Conservation (phyloP, 2,113 vertebrate species). For the Malurus elegans region DNA sequence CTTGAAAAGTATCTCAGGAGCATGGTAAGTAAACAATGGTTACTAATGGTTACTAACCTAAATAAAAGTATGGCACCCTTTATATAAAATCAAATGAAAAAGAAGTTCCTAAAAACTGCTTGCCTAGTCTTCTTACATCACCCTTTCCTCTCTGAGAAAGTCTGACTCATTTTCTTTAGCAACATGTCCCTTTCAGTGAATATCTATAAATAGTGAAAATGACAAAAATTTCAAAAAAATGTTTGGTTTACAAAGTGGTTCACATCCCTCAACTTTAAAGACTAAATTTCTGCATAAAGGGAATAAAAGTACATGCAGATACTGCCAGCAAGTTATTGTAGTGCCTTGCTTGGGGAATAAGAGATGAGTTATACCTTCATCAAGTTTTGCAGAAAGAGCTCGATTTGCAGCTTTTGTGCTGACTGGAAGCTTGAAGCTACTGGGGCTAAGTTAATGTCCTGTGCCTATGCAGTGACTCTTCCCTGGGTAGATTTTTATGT, state of each 20-base stretch:
- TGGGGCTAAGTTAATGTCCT: not conserved
- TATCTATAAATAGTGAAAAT: not conserved
- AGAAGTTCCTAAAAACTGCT: not conserved
- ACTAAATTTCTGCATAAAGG: not conserved
- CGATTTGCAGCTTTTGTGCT: not conserved
- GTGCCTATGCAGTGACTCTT: not conserved
- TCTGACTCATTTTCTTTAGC: not conserved
- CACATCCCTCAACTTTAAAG: not conserved
- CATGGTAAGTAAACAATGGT: not conserved
- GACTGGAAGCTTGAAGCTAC: not conserved
- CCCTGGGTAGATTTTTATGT: not conserved
- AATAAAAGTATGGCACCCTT: not conserved
- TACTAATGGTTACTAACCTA: not conserved
- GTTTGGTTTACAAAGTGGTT: not conserved
- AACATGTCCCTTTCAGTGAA: not conserved
- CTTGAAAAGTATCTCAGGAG: not conserved
- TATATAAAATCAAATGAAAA: not conserved
- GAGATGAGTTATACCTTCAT: not conserved
- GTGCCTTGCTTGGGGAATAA: not conserved
- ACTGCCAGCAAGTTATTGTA: not conserved
- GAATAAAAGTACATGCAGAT: not conserved
- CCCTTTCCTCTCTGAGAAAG: not conserved
- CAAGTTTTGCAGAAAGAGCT: not conserved
- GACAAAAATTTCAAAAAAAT: not conserved
- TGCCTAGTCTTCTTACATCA: not conserved